These are phyloP conservation scores for Conops quadrifasciatus DNA, from an alignment of 2,888 invertebrate genomes.

Conservation along the genomic window DNA sequence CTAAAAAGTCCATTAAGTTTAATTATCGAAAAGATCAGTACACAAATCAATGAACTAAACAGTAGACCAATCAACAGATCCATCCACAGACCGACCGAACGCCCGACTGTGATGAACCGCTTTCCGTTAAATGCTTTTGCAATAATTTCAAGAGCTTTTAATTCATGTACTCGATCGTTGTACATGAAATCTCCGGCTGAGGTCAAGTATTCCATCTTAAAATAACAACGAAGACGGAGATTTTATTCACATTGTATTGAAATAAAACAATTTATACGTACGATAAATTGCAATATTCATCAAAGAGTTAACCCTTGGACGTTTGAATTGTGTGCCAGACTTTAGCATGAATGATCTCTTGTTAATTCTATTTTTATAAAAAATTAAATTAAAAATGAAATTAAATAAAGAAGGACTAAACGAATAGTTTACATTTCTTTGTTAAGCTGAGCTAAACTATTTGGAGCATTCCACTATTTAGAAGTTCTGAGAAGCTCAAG, in stretches of 20 bases:
- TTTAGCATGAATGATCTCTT: too few relatives aligned
- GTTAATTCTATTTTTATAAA: too few relatives aligned
- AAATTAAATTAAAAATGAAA: too few relatives aligned
- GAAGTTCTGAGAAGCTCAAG: too few relatives aligned
- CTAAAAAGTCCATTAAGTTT: too few relatives aligned
- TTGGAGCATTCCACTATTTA: too few relatives aligned
- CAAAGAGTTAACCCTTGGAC: background rate
- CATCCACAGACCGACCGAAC: background rate
- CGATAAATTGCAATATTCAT: background rate
- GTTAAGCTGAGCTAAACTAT: too few relatives aligned
- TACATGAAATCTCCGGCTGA: conserved; percentile 36
- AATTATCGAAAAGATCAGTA: too few relatives aligned
- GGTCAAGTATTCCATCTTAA: conserved; percentile 35
- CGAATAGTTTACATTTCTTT: too few relatives aligned
- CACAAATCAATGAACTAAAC: too few relatives aligned
- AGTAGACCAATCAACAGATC: background rate
- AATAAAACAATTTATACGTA: background rate
- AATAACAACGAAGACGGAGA: too few relatives aligned
- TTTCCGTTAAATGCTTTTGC: conserved; percentile 23
- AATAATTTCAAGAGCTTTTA: conserved; percentile 41
- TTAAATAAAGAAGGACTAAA: too few relatives aligned
- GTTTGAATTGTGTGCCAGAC: background rate
- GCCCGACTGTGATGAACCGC: background rate
- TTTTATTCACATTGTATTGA: conserved; percentile 10
- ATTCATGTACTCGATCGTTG: conserved; percentile 14